Conservation (phyloP, 2,797 vertebrate genomes). For the Tamandua tetradactyla region DNA sequence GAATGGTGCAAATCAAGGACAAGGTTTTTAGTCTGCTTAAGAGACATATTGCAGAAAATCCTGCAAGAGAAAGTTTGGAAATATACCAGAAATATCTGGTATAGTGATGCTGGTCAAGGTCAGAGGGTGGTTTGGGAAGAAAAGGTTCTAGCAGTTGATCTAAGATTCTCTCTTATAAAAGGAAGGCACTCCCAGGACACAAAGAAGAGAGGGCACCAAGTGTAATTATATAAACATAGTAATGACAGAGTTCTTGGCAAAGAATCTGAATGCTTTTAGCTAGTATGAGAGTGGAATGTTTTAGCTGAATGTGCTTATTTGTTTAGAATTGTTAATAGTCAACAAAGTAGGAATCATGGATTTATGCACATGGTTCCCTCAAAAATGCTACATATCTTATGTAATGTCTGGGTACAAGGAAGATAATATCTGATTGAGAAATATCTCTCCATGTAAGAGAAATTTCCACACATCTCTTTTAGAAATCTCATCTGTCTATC, state of each 20-base stretch:
- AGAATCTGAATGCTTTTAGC: not conserved
- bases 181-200: rapidly evolving
- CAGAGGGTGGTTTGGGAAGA: not conserved
- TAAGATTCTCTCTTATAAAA: not conserved
- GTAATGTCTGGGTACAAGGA: not conserved
- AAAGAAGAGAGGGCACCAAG: not conserved
- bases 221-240: not conserved
- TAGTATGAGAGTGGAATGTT: not conserved
- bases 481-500: not conserved
- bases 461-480: not conserved
- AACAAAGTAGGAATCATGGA: not conserved
- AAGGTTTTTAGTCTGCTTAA: not conserved
- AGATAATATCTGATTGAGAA: not conserved
- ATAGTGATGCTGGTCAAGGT: not conserved
- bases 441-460: not conserved
- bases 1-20: not conserved
- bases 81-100: not conserved
- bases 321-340: not conserved
- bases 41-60: not conserved
- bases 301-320: not conserved
- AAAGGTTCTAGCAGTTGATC: not conserved
- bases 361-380: not conserved
- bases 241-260: not conserved
- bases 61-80: not conserved
- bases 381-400: not conserved